Evolutionary conservation across 2,888 invertebrate species (phyloP), one percentile per base, ranked within the genome.

Genomic region (Apodemia duryi): DNA sequence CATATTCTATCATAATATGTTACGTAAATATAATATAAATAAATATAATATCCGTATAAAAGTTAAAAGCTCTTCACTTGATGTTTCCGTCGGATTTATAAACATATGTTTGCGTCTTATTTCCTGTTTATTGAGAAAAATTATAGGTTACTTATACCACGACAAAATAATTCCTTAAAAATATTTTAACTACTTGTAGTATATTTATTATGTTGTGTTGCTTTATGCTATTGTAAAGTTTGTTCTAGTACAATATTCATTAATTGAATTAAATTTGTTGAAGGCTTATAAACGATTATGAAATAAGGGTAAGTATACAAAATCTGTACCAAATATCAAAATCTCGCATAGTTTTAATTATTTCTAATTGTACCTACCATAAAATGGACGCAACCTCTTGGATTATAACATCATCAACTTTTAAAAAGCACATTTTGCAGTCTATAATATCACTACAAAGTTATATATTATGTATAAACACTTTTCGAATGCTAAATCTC

Each of bases 401-500:
- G 57, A 57, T 57, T 57, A 78, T 78, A 84, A 83, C 81, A 79
- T 80, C 75, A 76, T 67, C 70, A 73, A 71, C 77, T 77, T 71
- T 74, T 75, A 79, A 83, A 87, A 88, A 89, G 86, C 89, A 86
- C 86, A 77, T 82, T 74, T 21, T 66, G 76, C 86, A 86, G 87
- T 88, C 85, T 81, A 77, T 84, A 84, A 85, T 85, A 86, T 87
- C 78, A 79, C 80, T 79, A 81, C 80, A 81, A 77, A 77, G 69
- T 71, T 71, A 75, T 69, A 60, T 54, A 57, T 68, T 70, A 66
- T 51, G 52, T 57, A 57, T 57, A 57, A 57, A 57, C 57, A 57
- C 57, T 63, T 65, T 77, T 80, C 74, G 75, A 78, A 79, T 81
- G 89, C 88, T 92, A 92, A 83, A 92, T 92, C 72, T 92, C 92